Conservation (phyloP, 2,797 vertebrate species). For the Phalloptychus januarius region DNA sequence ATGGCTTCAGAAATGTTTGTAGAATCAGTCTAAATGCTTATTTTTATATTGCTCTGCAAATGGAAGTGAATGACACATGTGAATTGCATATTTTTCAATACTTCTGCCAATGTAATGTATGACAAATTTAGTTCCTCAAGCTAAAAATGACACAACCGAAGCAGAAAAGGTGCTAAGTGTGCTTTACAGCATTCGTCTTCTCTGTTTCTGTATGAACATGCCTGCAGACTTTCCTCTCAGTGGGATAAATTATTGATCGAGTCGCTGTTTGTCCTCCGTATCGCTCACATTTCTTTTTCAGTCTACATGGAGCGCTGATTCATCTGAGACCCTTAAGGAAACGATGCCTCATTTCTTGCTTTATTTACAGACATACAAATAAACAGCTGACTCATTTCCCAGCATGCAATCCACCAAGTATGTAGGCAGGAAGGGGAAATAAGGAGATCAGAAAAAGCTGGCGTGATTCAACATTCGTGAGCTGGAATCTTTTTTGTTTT, state of each 20-base stretch:
- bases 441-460: conserved; percentile 13
- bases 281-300: conserved; percentile 6
- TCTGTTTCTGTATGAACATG: not conserved
- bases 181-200: conserved; percentile 5
- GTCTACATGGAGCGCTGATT: conserved; percentile 18
- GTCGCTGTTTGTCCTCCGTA: not conserved
- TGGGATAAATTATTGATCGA: conserved; percentile 8
- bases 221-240: not conserved
- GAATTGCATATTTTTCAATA: not conserved
- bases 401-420: conserved; percentile 21
- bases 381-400: conserved; percentile 33
- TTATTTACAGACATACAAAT: conserved; percentile 23
- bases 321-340: conserved; percentile 2
- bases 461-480: conserved; percentile 28
- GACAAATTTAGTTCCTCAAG: not conserved
- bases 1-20: not conserved
- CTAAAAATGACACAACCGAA: not conserved
- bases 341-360: conserved; percentile 11
- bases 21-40: not conserved
- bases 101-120: not conserved
- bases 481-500: not conserved
- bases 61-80: not conserved
- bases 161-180: not conserved
- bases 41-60: not conserved
- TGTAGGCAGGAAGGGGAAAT: conserved; percentile 12